phyloP scores from a whole-genome alignment of 1,140 invertebrate species.

The Euborellia annulipes region DNA sequence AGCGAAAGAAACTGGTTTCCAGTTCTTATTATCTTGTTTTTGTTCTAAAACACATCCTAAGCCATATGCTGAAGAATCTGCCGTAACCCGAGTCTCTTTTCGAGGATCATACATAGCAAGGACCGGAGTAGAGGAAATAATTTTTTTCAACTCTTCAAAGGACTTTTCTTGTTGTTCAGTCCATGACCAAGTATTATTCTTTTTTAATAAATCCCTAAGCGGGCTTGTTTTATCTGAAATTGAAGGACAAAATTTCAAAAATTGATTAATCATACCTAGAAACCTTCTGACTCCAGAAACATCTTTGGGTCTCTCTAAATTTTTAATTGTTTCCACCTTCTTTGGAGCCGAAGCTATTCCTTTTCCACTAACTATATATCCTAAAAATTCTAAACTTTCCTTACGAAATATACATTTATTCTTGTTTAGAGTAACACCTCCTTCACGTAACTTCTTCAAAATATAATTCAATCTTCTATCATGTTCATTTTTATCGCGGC shows the following conservation, averaged over 20 bases:
- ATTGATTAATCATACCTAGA: constrained; percentile 15
- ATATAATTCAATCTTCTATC: background rate
- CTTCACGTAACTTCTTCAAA: constrained; percentile 9
- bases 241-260: too few relatives aligned
- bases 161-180: background rate
- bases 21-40: constrained; percentile 3
- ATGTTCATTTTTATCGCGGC: too few relatives aligned
- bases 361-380: constrained; percentile 20
- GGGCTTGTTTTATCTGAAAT: too few relatives aligned
- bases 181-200: background rate
- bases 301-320: constrained; percentile 17
- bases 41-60: constrained; percentile 5
- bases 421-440: constrained; percentile 10
- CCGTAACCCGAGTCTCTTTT: constrained; percentile 1
- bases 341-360: constrained; percentile 20
- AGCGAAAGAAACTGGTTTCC: constrained; percentile 13
- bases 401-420: constrained; percentile 9
- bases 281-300: constrained; percentile 22
- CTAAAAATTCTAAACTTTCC: constrained; percentile 19
- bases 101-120: too few relatives aligned
- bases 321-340: constrained; percentile 16
- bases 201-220: too few relatives aligned
- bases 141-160: background rate
- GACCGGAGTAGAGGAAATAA: too few relatives aligned
- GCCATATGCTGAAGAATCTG: constrained; percentile 1